These are phyloP conservation scores for Ostrea edulis DNA, from an alignment of 1,140 invertebrate species.

Conservation along the genomic window DNA sequence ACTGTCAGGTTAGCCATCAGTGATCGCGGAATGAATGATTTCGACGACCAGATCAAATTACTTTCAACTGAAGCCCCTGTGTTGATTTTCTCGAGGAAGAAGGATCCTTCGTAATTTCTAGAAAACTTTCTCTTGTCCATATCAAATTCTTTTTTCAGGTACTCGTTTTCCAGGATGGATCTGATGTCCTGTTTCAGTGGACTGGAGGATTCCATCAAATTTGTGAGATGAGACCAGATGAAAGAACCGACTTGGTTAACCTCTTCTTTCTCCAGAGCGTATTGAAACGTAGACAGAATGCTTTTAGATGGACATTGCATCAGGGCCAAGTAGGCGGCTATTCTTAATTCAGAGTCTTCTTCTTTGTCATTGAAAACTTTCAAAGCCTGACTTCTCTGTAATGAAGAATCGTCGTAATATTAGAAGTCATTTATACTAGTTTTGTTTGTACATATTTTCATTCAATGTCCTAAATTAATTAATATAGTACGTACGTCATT, in stretches of 20 bases:
- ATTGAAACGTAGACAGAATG: constrained; percentile 87
- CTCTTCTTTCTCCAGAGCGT: constrained; percentile 85
- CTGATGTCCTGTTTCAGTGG: constrained; percentile 91
- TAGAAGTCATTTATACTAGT: not conserved
- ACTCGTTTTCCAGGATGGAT: constrained; percentile 87
- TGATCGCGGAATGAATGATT: constrained; percentile 92
- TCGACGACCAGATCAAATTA: constrained; percentile 91
- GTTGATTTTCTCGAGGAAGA: constrained; percentile 74
- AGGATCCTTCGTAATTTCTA: constrained; percentile 86
- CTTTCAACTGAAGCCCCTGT: constrained; percentile 72
- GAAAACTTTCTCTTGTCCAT: constrained; percentile 92
- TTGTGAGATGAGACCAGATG: constrained; percentile 94
- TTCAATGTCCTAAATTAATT: not conserved
- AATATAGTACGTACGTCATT: constrained; percentile 80
- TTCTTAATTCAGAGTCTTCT: constrained; percentile 90
- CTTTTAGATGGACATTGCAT: constrained; percentile 93
- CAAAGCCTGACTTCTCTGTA: constrained; percentile 76
- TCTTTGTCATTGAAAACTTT: constrained; percentile 85
- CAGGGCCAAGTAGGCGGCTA: constrained; percentile 91
- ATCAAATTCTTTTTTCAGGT: constrained; percentile 87
- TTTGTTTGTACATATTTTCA: not conserved
- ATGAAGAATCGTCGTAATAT: not conserved
- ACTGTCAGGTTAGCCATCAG: constrained; percentile 89
- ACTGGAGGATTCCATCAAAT: constrained; percentile 91
- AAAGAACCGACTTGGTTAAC: constrained; percentile 97